Conservation (phyloP, 2,113 vertebrate genomes). For the Axis porcinus region DNA sequence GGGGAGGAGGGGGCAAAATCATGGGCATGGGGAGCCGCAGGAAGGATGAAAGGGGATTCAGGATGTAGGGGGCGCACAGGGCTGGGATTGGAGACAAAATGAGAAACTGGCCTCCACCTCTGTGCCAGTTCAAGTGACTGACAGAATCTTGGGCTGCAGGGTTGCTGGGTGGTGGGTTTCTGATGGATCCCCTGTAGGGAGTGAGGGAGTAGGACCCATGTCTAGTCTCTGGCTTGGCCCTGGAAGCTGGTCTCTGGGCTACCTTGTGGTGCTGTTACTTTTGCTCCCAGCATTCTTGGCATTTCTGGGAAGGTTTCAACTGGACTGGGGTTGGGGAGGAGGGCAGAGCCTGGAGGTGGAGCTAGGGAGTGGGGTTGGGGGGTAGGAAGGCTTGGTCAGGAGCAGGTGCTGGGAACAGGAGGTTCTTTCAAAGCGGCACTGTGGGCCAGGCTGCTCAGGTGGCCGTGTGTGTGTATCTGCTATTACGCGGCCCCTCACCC, state of each 20-base stretch:
- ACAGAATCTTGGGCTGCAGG: background rate
- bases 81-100: background rate
- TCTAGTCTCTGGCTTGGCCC: background rate
- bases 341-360: conserved; percentile 19
- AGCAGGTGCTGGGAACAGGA: conserved; percentile 55
- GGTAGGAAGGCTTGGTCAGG: background rate
- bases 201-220: background rate
- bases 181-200: background rate
- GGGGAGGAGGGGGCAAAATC: background rate
- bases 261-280: background rate
- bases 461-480: background rate
- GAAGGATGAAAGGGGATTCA: background rate
- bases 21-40: background rate
- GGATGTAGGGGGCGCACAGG: background rate
- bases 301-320: conserved; percentile 58
- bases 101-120: background rate
- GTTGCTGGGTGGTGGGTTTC: background rate
- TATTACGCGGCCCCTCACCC: background rate
- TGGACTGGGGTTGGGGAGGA: background rate
- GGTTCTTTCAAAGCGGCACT: background rate
- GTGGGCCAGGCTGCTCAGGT: background rate
- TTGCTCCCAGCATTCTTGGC: conserved; percentile 54
- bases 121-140: background rate
- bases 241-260: background rate
- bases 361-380: background rate